Evolutionary conservation across 1,140 invertebrate genomes (phyloP), one percentile per base, ranked within the genome.

Genomic region (Vanessa tameamea): DNA sequence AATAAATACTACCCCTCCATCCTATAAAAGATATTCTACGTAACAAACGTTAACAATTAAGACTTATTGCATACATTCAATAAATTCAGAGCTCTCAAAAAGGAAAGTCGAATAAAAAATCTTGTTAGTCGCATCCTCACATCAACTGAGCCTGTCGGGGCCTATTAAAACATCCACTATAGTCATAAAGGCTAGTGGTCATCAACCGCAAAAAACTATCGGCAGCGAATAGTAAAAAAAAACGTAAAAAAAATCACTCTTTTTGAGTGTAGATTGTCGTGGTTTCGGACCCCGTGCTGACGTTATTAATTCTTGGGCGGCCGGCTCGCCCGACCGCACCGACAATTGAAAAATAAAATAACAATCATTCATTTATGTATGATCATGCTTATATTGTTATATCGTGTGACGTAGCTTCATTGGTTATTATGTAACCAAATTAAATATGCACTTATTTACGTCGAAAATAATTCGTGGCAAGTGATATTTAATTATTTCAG

Each of bases 311-410:
- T 89, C 87, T 89, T 88, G 87, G 85, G 78, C 83, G 82, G 78
- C 76, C 79, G 68, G 81, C 72, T 68, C 78, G 76, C 78, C 66
- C 72, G 74, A 86, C 85, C 85, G 81, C 84, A 88, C 57, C 51
- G 74, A 78, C 83, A 83, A 88, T 89, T 80, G 86, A 85, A 89
- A 90, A 88, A 89, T 89, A 88, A 89, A 89, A 88, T 86, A 87
- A 88, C 88, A 85, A 89, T 87, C 80, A 87, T 84, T 89, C 86
- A 89, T 88, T 89, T 87, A 75, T 72, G 76, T 72, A 61, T 79
- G 69, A 89, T 87, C 80, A 86, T 84, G 80, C 82, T 88, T 83
- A 84, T 77, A 51, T 57, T 53, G 73, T 66, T 83, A 84, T 77
- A 48, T 69, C 37, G 47, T 47, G 51, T n/a, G 7, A 12, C 37